Evolutionary conservation across 2,888 invertebrate species (phyloP), one percentile per base, ranked within the genome.

Genomic region (Oligia latruncula): DNA sequence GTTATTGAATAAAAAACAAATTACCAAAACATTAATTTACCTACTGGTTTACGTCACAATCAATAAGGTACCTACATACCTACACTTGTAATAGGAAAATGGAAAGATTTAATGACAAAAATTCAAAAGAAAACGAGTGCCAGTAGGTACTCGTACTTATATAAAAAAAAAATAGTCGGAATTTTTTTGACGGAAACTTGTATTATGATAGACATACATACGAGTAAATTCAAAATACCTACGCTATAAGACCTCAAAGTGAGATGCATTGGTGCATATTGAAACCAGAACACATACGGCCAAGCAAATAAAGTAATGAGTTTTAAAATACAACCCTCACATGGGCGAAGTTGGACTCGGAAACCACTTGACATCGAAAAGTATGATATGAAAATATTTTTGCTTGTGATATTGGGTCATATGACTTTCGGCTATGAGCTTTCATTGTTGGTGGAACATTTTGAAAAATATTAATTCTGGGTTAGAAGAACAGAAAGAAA

Each of bases 291-390:
- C n/a, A 67, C 49, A 71, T 62, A 55, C 55, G 13, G 43, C 55
- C 58, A 72, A 83, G 64, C 46, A 68, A 85, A 83, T 66, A 74
- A 82, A 84, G 73, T 83, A 83, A 84, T 86, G 83, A 84, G 64
- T 79, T 86, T 86, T 46, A 79, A 67, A 83, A 83, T 62, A 83
- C 15, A 66, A 72, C 40, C 49, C 72, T 82, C 52, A 64, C 20
- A 55, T 35, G 67, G 49, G 11, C 29, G 29, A 78, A 86, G 71
- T 82, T 74, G 11, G 43, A 17, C 52, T 64, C 52, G 23, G 17
- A 23, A 72, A 84, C 60, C 35, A 62, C 62, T 73, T 64, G 67
- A 60, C 65, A 73, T 83, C 60, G 17, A 75, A 82, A 78, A 78
- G 40, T 71, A 70, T 78, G 73, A 71, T 74, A 79, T 81, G 74